phyloP scores from a whole-genome alignment of 2,797 vertebrate genomes.

The Hyperoplus immaculatus region DNA sequence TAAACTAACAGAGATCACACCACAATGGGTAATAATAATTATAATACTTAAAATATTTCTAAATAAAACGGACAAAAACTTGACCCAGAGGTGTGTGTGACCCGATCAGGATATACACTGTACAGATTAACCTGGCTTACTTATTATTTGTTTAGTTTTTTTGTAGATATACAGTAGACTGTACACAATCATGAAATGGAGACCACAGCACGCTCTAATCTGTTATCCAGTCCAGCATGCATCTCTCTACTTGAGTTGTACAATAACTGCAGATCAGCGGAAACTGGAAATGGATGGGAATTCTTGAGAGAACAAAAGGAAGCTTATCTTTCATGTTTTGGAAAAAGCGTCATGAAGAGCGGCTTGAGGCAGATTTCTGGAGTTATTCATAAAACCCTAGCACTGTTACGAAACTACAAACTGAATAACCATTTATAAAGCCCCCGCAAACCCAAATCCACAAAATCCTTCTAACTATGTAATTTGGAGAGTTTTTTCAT shows the following conservation, averaged over 20 bases:
- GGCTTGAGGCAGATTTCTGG: conserved; percentile 65
- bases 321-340: conserved; percentile 22
- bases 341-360: conserved; percentile 12
- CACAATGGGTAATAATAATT: conserved; percentile 53
- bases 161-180: conserved; percentile 30
- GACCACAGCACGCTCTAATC: conserved; percentile 1
- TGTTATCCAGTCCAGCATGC: conserved; percentile 57
- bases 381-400: conserved; percentile 41
- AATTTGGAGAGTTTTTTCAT: too few relatives aligned
- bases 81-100: conserved; percentile 24
- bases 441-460: background rate
- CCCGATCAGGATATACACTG: conserved; percentile 21
- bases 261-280: conserved; percentile 30
- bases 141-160: background rate
- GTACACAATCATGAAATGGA: conserved; percentile 67
- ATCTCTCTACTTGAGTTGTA: conserved; percentile 27
- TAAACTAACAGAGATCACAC: conserved; percentile 51
- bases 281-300: conserved; percentile 42
- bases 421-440: background rate
- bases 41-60: conserved; percentile 32
- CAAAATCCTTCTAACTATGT: too few relatives aligned
- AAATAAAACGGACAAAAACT: conserved; percentile 37
- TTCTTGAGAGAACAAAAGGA: conserved; percentile 29
- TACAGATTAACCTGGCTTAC: conserved; percentile 35
- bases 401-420: conserved; percentile 53